Evolutionary conservation across 2,113 vertebrate species (phyloP).

Genomic region (Chloebia gouldiae): DNA sequence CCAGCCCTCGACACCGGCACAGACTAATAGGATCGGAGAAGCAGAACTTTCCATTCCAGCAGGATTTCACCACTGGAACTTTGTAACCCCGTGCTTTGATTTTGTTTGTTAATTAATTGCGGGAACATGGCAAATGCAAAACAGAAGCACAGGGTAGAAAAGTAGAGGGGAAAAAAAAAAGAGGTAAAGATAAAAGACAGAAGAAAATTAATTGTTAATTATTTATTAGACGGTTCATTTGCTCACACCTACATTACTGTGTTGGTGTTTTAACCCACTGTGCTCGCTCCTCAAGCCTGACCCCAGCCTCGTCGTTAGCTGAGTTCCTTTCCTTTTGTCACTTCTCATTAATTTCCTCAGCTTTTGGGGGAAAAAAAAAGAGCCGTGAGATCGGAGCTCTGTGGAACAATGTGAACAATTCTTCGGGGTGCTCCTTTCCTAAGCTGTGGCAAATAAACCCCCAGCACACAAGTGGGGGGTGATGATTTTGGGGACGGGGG

Average conservation of each 20-base stretch:
- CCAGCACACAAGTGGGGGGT: fast-evolving
- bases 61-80: conserved; percentile 56
- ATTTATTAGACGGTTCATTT: conserved; percentile 73
- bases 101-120: conserved; percentile 70
- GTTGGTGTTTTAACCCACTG: conserved; percentile 59
- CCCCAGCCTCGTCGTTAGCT: conserved; percentile 10
- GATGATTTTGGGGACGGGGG: neutral
- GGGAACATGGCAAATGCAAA: conserved; percentile 57
- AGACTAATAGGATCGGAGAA: neutral
- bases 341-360: conserved; percentile 61
- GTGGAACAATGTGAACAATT: neutral
- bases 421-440: neutral
- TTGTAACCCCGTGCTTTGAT: conserved; percentile 59
- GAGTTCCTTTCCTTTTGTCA: conserved; percentile 46
- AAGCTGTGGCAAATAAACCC: neutral
- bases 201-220: conserved; percentile 72
- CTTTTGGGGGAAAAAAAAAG: neutral
- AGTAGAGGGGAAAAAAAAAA: neutral
- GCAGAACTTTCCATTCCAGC: conserved; percentile 48
- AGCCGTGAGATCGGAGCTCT: neutral
- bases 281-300: conserved; percentile 44
- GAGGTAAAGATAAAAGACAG: conserved; percentile 66
- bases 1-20: conserved; percentile 24
- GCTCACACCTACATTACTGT: conserved; percentile 63
- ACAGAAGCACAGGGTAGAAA: conserved; percentile 29